Conservation (phyloP, 2,113 vertebrate genomes). For the Crotalus horridus region DNA sequence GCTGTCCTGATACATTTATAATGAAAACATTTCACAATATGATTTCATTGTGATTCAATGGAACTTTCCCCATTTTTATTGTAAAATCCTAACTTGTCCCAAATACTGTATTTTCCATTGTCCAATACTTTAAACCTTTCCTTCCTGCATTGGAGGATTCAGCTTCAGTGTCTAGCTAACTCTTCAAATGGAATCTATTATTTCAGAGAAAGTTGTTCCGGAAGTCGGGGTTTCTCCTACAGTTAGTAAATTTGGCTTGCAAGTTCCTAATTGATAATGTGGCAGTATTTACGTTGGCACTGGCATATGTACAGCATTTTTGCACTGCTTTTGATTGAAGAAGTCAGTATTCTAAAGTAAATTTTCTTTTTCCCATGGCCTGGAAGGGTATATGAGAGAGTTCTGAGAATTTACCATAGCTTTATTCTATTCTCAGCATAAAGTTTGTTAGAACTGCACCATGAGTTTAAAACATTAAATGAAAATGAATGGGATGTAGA, state of each 20-base stretch:
- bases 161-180: background rate
- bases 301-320: background rate
- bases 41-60: background rate
- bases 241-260: background rate
- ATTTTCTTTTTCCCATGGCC: background rate
- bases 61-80: background rate
- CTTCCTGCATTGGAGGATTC: background rate
- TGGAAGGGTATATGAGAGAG: background rate
- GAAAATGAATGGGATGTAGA: background rate
- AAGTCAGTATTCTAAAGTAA: background rate
- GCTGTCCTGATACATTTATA: background rate
- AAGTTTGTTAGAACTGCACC: background rate
- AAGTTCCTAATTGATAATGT: background rate
- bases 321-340: background rate
- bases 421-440: background rate
- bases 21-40: background rate
- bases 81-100: background rate
- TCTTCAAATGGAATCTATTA: background rate
- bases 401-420: background rate
- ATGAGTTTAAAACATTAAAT: background rate
- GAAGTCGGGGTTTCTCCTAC: background rate
- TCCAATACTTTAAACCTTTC: background rate
- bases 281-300: background rate
- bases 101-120: background rate
- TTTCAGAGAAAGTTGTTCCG: background rate